These are phyloP conservation scores for Apostichopus californicus DNA, from an alignment of 35 echinoderm and acorn worm species.

Conservation along the genomic window DNA sequence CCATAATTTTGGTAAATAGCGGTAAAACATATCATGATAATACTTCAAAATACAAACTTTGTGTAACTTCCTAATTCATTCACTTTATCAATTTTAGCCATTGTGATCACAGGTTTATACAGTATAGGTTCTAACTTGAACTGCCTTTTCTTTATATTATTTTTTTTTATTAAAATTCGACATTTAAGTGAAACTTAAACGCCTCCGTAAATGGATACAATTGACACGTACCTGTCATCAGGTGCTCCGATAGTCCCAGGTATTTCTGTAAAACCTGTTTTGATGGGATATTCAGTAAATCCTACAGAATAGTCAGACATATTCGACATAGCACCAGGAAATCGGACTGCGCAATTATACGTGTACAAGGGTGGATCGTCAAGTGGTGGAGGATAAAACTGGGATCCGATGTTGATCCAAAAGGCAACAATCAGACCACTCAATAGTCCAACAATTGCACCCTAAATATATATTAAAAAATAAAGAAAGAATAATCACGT, in stretches of 20 bases:
- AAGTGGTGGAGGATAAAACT: conserved; percentile 66
- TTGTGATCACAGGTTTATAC: too few species aligned
- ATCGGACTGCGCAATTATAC: conserved; percentile 48
- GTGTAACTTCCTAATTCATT: background rate
- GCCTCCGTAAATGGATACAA: too few species aligned
- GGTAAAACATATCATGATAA: too few species aligned
- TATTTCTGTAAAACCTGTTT: background rate
- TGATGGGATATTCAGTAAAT: background rate
- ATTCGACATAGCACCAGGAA: background rate
- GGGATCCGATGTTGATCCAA: conserved; percentile 87
- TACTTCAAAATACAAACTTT: too few species aligned
- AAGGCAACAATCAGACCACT: conserved; percentile 67
- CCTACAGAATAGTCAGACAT: background rate
- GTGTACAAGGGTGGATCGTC: conserved; percentile 59
- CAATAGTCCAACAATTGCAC: conserved; percentile 69
- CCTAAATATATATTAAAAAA: conserved; percentile 30
- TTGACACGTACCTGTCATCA: background rate
- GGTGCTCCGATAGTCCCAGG: background rate
- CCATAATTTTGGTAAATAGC: too few species aligned
- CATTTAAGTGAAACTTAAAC: too few species aligned
- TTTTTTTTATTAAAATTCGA: too few species aligned
- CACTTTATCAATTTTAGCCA: too few species aligned
- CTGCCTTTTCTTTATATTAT: too few species aligned
- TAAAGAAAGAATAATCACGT: background rate
- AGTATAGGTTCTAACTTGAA: too few species aligned